Evolutionary conservation across 2,888 invertebrate species (phyloP), one percentile per base, ranked within the genome.

Genomic region (Callosobruchus maculatus): DNA sequence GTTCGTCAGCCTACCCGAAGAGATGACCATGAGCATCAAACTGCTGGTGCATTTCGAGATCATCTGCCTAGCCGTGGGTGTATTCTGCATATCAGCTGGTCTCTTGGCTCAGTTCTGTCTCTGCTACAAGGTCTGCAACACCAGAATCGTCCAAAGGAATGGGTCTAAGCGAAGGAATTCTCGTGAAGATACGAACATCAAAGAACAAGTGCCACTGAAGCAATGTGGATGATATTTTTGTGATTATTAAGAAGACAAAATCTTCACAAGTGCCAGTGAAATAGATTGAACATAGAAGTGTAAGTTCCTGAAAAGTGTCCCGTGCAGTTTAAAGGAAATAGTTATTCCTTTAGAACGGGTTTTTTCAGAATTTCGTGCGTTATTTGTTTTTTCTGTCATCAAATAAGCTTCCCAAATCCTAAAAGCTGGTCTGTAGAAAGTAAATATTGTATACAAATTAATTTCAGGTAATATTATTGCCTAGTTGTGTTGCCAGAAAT

Each of bases 1-100:
- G 83, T 89, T 88, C 74, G 93, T 92, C 0, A 85, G 86, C 20
- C 88, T 94, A 0, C 90, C 91, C 0, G 88, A 90, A 0, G 86
- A 89, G 0, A 83, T 94, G 71, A 88, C 90, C 0, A 83, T 86
- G 0, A 90, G 91, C 72, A 84, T 95, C 21, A 88, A 86, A 74
- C 78, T 88, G 20, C 81, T 92, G 20, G 82, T 90, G 0, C 81
- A 86, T 77, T 87, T 92, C 0, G 88, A 93, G 67, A 74, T 78
- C 20, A 82, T 84, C 22, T 82, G 81, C 72, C 71, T 79, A 4
- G 77, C 81, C 22, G 70, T 80, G 18, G 82, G 83, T 2, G 80
- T 80, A 21, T 72, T 80, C 21, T 73, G 77, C 9, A 79, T 83
- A 13, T 73, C 72, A 69, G 7, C 78, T 0, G 77, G 78, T 0